Conservation (phyloP, 2,888 invertebrate genomes). For the Trissolcus japonicus region DNA sequence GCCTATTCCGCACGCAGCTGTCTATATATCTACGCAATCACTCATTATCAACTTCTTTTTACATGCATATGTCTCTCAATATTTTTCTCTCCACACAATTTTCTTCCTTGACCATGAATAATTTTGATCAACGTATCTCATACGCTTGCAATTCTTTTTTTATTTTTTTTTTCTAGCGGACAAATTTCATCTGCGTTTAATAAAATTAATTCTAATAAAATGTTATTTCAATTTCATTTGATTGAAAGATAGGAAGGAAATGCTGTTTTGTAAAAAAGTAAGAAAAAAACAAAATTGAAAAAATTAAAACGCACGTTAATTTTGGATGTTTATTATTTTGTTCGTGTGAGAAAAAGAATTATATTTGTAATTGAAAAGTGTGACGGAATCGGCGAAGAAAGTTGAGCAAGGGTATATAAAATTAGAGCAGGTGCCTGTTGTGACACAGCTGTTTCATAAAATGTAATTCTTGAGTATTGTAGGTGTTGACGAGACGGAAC, state of each 20-base stretch:
- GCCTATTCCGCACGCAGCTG: slow-evolving; percentile 51
- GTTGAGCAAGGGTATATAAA: slow-evolving; percentile 13
- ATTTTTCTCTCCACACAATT: background rate
- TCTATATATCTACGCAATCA: slow-evolving; percentile 32
- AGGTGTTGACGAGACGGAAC: slow-evolving; percentile 51
- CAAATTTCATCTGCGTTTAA: too few species aligned
- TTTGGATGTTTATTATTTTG: too few species aligned
- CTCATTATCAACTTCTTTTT: slow-evolving; percentile 6
- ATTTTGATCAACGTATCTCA: too few species aligned
- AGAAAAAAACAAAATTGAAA: too few species aligned
- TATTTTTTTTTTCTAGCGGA: too few species aligned
- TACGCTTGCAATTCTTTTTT: too few species aligned
- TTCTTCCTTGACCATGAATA: background rate
- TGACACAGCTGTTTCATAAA: slow-evolving; percentile 56
- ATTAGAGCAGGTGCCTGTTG: slow-evolving; percentile 54
- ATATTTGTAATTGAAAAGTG: background rate
- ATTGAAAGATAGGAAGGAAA: background rate
- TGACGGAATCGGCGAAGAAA: slow-evolving; percentile 17
- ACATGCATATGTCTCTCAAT: too few species aligned
- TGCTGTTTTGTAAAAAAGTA: background rate
- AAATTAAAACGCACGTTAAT: too few species aligned
- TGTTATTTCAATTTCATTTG: too few species aligned
- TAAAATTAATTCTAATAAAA: too few species aligned
- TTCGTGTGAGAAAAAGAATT: too few species aligned
- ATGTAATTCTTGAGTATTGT: slow-evolving; percentile 54